Evolutionary conservation across 2,888 invertebrate species (phyloP), one percentile per base, ranked within the genome.

Genomic region (Adela reaumurella): DNA sequence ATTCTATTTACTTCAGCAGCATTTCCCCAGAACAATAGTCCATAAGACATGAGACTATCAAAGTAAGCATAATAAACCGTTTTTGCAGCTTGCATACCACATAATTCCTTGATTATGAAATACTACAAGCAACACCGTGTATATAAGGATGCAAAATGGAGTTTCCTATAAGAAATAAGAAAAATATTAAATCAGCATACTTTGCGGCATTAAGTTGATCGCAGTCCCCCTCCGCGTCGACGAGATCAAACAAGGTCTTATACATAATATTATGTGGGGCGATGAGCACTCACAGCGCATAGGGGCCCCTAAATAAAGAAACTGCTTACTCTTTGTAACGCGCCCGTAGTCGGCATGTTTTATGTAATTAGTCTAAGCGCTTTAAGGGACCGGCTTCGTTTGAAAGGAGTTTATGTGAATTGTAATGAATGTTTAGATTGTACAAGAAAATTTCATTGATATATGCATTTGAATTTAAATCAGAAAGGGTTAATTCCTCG

Each of bases 311-410:
- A 54, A 55, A 57, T 35, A 58, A 47, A 51, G 52, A 46, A 45
- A 19, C 28, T 50, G 46, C 11, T 46, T 17, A 16, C 63, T 63
- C 65, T 62, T 62, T 63, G 62, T 64, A 55, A 63, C 43, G 43
- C 57, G 56, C 49, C 50, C 54, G 52, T 46, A n/a, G 57, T 52
- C 56, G 56, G 61, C 65, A 68, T 71, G 70, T 72, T 74, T 67
- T 68, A 71, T 70, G 64, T 74, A 74, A 78, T 78, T 77, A 77
- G 73, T 71, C 68, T 70, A 74, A 74, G 74, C 71, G 68, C 68
- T 70, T 74, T 71, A 71, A 67, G 64, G 66, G 74, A 63, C 57
- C 52, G 53, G 56, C 53, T 54, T 53, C 59, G 57, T 64, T 63
- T 61, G 62, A 62, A 64, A 59, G 60, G 63, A 65, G 62, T 65